Conservation (phyloP, 1,140 invertebrate genomes). For the Holotrichia oblita region DNA sequence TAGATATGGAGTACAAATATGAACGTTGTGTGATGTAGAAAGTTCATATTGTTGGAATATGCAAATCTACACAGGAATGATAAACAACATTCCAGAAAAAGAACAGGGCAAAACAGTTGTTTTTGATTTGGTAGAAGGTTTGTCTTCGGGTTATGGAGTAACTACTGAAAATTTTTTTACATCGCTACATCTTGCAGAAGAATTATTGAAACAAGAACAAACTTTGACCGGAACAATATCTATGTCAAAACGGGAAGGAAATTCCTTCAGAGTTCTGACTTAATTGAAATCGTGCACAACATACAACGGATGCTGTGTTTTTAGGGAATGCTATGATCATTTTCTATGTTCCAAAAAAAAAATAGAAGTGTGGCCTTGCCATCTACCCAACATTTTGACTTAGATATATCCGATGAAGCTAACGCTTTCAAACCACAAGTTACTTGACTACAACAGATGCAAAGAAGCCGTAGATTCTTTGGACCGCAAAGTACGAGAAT, state of each 20-base stretch:
- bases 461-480: too few species aligned
- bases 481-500: too few species aligned
- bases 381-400: background rate
- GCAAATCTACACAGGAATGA: too few species aligned
- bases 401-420: background rate
- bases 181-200: constrained; percentile 1
- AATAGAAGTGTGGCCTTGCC: background rate
- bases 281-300: background rate
- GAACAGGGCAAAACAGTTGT: too few species aligned
- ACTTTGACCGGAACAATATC: constrained; percentile 1
- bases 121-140: background rate
- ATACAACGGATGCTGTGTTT: background rate
- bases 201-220: background rate
- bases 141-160: background rate
- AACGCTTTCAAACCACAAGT: background rate
- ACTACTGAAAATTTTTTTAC: background rate
- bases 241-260: background rate
- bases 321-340: background rate
- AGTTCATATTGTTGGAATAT: too few species aligned
- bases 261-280: background rate
- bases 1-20: too few species aligned
- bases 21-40: too few species aligned
- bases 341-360: background rate
- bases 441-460: background rate
- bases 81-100: too few species aligned